Base-by-base conservation (phyloP, 2,797 vertebrate species). In the Hydrocynus forskahlii region DNA sequence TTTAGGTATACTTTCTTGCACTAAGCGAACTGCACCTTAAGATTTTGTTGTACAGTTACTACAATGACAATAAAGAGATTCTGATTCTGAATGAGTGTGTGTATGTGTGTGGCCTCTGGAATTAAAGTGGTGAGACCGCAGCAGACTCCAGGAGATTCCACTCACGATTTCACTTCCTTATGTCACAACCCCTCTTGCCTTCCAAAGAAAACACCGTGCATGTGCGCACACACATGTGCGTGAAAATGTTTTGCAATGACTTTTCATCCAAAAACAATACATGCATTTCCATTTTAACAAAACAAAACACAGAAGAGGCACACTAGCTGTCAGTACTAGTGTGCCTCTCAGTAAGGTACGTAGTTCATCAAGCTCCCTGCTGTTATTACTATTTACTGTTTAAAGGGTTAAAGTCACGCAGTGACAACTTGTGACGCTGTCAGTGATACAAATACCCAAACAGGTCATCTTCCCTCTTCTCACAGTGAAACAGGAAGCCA, bases 151-250 rank as follows among this genome's bases (percentile, higher is more conserved):
- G 87, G 73, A 91, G 91, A 94, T 93, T 93, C 92, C 92, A 87
- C 80, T 79, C 90, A 92, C 93, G 90, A 89, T 91, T 92, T 89
- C n/a, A 80, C 91, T 93, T 93, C 91, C 91, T 89, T 81, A 81
- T 81, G 81, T 90, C 87, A 45, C 66, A 76, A 67, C 23, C 69
- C 25, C 55, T 35, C 64, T 72, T 50, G 9, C 78, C 76, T 57
- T 82, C 87, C 89, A 89, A 89, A 84, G 87, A 54, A 67, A 43
- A 29, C 55, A 70, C n/a, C 62, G 66, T 8, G 52, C 70, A 80
- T 14, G 48, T 45, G 35, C 52, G 7, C 40, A 5, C 54, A 23
- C 54, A 50, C 45, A 1, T 63, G 70, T 40, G 35, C 29, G 6
- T 45, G 12, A 73, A 57, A 38, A 21, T 21, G 29, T 6, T 57